Base-by-base conservation (phyloP, 2,888 invertebrate genomes). In the Epinotia bilunana region DNA sequence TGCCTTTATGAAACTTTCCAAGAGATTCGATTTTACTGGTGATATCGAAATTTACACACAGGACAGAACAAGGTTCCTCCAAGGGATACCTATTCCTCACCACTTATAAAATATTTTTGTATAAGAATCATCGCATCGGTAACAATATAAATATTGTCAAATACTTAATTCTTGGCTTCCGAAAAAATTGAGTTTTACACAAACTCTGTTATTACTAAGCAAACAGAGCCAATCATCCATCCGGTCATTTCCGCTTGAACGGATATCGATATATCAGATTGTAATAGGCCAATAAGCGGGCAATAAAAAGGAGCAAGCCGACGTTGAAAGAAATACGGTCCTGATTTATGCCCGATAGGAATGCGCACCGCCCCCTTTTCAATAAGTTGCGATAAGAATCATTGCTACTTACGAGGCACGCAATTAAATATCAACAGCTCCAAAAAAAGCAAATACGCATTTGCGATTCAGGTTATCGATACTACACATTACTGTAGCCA, bases 351-450 rank as follows among this genome's bases (percentile, higher is more conserved):
- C 90, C 83, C 80, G 86, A 86, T 84, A 85, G 93, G 92, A 92
- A 91, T 91, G 87, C 85, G 84, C 80, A 72, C 81, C 81, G 86
- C 87, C 91, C 91, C 86, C 84, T 88, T 90, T 92, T 93, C 92
- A 92, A 93, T 93, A 92, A 92, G 86, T 85, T 79, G 76, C 77
- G 93, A 93, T 93, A 92, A 92, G 91, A 92, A 92, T 91, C 92
- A 91, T 91, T 88, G 91, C 90, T 82, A 46, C 72, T 57, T 78
- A 23, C 55, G 80, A 80, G 86, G 87, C 86, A 90, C 90, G 91
- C 89, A 92, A 92, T 92, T 92, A 92, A 89, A 87, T 87, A 81
- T 82, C 23, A 33, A 46, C 49, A n/a, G 20, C 18, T 12, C 20
- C 46, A 20, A 20, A 61, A 28, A 70, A 28, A 7, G 11, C 18